These are phyloP conservation scores for Petrocephalus sullivani DNA, from an alignment of 2,797 vertebrate genomes.

Conservation along the genomic window DNA sequence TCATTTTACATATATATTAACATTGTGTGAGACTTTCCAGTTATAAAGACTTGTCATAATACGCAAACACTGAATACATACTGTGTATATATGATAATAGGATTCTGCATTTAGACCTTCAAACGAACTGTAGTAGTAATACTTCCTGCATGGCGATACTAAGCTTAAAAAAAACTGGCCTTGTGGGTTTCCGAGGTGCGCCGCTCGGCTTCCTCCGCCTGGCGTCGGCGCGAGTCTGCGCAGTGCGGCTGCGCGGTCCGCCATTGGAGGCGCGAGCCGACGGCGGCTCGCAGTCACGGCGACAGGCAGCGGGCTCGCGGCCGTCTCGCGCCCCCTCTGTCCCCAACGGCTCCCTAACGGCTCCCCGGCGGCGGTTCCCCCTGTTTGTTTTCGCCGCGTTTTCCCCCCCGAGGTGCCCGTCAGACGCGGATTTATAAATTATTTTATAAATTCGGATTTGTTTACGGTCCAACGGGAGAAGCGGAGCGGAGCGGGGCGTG, in stretches of 20 bases:
- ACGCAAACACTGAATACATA: neutral
- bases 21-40: neutral
- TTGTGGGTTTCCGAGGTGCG: neutral
- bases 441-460: neutral
- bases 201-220: neutral
- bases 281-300: neutral
- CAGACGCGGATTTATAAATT: neutral
- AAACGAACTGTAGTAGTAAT: neutral
- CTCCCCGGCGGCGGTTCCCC: neutral
- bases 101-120: neutral
- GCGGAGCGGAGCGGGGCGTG: neutral
- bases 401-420: constrained; percentile 17
- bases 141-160: neutral
- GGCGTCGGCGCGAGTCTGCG: neutral
- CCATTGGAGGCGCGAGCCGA: neutral
- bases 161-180: neutral
- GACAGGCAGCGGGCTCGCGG: neutral
- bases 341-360: neutral
- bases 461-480: neutral
- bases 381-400: neutral
- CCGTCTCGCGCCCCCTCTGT: neutral
- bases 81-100: neutral
- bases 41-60: no score
- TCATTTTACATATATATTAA: neutral
- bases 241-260: constrained; percentile 12